Evolutionary conservation across 2,113 vertebrate genomes (phyloP).

Genomic region (Edolisoma coerulescens): DNA sequence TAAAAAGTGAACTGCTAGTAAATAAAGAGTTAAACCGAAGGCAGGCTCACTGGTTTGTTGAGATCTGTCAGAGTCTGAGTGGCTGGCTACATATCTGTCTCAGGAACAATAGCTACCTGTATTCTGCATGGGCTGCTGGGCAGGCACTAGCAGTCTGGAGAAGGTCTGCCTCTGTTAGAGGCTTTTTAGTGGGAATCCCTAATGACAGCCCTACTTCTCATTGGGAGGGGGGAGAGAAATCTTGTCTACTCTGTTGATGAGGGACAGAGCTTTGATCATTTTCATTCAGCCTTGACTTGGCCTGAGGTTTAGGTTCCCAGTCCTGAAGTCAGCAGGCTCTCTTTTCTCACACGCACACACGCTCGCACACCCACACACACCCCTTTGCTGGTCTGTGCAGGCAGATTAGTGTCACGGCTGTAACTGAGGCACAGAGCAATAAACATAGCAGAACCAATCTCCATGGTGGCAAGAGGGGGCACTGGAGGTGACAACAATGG

Average conservation of each 20-base stretch:
- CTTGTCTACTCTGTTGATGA: slow-evolving; percentile 65
- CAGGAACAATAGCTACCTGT: slow-evolving; percentile 86
- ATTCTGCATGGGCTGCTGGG: slow-evolving; percentile 77
- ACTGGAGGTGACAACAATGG: slow-evolving; percentile 68
- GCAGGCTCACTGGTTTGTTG: slow-evolving; percentile 79
- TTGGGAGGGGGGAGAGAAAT: slow-evolving; percentile 3
- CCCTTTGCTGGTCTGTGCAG: slow-evolving; percentile 55
- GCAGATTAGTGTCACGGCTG: slow-evolving; percentile 73
- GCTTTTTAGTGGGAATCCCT: slow-evolving; percentile 73
- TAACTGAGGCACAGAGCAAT: slow-evolving; percentile 68
- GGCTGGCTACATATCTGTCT: slow-evolving; percentile 83
- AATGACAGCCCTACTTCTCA: slow-evolving; percentile 72
- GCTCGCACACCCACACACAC: not conserved
- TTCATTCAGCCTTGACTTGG: slow-evolving; percentile 76
- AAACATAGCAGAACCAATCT: slow-evolving; percentile 70
- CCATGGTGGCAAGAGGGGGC: slow-evolving; percentile 68
- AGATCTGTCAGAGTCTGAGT: slow-evolving; percentile 82
- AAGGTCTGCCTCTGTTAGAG: slow-evolving; percentile 72
- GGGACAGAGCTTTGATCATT: slow-evolving; percentile 79
- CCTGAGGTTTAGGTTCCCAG: slow-evolving; percentile 71
- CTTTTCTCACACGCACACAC: not conserved
- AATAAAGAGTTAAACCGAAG: slow-evolving; percentile 80
- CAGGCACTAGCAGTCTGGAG: slow-evolving; percentile 72
- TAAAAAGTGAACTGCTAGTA: slow-evolving; percentile 66
- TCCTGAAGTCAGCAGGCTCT: slow-evolving; percentile 65